Conservation (phyloP, 2,113 vertebrate genomes). For the Chauna torquata region DNA sequence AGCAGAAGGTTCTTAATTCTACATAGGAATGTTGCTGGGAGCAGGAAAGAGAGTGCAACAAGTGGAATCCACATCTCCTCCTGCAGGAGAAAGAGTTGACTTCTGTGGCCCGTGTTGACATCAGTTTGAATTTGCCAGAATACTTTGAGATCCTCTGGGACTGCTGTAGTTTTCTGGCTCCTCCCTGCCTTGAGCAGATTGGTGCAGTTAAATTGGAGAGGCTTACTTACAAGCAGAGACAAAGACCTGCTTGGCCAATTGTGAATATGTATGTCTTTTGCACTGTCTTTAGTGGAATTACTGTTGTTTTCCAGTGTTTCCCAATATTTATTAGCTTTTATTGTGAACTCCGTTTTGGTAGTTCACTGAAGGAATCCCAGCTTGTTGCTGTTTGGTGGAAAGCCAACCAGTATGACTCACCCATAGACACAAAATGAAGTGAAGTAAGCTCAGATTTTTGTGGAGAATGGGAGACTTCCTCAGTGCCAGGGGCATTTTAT, state of each 20-base stretch:
- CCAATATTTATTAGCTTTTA: neutral
- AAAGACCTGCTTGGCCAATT: neutral
- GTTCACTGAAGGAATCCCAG: neutral
- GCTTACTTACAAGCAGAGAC: neutral
- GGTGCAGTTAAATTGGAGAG: neutral
- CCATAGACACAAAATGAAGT: neutral
- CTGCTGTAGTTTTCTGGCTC: neutral
- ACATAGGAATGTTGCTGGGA: neutral
- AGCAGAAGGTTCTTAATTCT: neutral
- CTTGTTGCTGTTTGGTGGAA: neutral
- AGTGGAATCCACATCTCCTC: neutral
- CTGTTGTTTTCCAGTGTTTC: neutral
- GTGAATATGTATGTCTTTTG: neutral
- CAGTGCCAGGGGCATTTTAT: neutral
- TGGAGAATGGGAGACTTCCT: neutral
- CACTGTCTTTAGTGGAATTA: neutral
- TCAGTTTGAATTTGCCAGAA: neutral
- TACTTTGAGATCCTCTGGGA: neutral
- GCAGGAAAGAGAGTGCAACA: neutral
- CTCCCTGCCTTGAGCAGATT: neutral
- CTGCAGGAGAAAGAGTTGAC: neutral
- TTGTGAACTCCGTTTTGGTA: neutral
- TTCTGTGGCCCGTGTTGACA: neutral
- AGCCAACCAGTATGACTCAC: neutral
- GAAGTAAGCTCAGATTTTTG: neutral